These are phyloP conservation scores for Colinus virginianus DNA, from an alignment of 2,113 vertebrate genomes.

Conservation along the genomic window DNA sequence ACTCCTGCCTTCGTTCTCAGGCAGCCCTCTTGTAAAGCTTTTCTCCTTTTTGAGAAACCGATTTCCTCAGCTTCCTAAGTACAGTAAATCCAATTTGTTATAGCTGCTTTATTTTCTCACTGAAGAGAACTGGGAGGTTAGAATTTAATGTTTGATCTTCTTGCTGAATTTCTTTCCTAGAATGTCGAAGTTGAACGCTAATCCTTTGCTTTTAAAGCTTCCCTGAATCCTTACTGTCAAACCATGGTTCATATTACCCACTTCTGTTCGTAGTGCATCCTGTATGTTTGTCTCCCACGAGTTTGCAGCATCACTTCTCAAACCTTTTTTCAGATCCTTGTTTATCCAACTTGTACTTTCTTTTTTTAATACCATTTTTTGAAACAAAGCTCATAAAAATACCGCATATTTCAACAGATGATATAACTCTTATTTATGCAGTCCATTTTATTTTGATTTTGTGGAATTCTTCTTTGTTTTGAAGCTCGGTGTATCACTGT, in stretches of 20 bases:
- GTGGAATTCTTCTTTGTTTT: not conserved
- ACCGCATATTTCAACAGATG: not conserved
- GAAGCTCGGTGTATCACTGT: not conserved
- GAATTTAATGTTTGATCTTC: constrained; percentile 22
- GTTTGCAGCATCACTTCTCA: not conserved
- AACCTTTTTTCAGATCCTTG: not conserved
- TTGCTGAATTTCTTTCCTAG: constrained; percentile 1
- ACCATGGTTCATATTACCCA: not conserved
- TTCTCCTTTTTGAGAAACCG: not conserved
- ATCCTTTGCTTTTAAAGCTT: constrained; percentile 27
- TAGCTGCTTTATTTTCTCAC: constrained; percentile 32
- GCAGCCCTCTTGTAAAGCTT: not conserved
- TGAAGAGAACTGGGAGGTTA: constrained; percentile 4
- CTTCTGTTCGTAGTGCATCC: not conserved
- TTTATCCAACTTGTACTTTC: not conserved
- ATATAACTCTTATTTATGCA: not conserved
- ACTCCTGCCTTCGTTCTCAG: not conserved
- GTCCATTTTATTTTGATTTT: not conserved
- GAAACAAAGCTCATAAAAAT: not conserved
- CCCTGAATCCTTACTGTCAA: not conserved
- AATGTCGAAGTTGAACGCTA: constrained; percentile 10
- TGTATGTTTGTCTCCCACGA: not conserved
- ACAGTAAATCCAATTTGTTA: constrained; percentile 33
- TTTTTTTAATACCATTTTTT: not conserved
- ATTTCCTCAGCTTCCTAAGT: not conserved